Conservation (phyloP, 2,888 invertebrate genomes). For the Melieria crassipennis region DNA sequence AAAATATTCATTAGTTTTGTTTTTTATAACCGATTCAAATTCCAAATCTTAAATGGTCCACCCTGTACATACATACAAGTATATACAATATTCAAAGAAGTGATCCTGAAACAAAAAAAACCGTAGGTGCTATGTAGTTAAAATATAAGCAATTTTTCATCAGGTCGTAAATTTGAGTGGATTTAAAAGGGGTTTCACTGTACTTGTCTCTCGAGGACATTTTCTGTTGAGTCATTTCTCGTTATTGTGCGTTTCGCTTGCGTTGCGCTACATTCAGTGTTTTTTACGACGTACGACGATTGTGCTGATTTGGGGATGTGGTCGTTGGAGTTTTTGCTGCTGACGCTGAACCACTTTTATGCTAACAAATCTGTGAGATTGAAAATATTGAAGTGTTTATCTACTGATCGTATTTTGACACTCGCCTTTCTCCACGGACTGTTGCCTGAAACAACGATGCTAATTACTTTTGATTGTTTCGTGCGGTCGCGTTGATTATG, state of each 20-base stretch:
- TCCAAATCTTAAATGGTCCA: no score
- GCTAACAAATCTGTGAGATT: constrained; percentile 8
- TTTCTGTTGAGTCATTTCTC: constrained; percentile 46
- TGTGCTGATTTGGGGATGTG: constrained; percentile 43
- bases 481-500: constrained; percentile 4
- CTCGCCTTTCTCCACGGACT: constrained; percentile 10
- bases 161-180: neutral
- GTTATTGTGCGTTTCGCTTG: no score
- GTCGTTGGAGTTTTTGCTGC: neutral
- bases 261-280: no score
- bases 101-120: no score
- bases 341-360: constrained; percentile 5
- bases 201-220: constrained; percentile 2
- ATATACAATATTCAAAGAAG: no score
- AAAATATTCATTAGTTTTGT: no score
- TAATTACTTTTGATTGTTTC: constrained; percentile 41
- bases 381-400: constrained; percentile 30
- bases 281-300: no score
- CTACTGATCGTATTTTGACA: constrained; percentile 34
- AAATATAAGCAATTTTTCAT: no score
- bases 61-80: no score
- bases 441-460: constrained; percentile 27
- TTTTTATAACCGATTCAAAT: no score
- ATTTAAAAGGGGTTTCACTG: neutral
- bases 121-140: no score